Percentiles rank a stretch among this genome's conserved stretches.
phyloP scores from a whole-genome alignment of 2,113 vertebrate species.

The Panthera leo region DNA sequence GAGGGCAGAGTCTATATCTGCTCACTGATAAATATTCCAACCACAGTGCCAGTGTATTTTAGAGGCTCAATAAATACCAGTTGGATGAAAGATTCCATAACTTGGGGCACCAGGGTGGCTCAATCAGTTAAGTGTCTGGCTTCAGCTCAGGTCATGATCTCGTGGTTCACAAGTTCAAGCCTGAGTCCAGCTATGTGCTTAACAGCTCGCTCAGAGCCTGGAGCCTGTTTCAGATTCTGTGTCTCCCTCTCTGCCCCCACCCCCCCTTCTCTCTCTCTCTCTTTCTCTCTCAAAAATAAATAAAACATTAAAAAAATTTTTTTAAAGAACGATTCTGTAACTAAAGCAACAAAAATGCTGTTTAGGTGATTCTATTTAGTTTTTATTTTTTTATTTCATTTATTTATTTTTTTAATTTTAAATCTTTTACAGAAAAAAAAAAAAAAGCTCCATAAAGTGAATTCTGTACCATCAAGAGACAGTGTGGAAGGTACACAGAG shows the following conservation, averaged over 20 bases:
- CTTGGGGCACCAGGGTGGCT: too few species aligned
- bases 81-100: not conserved
- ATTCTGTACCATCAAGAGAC: too few species aligned
- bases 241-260: too few species aligned
- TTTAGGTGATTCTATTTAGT: not conserved
- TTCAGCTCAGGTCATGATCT: too few species aligned
- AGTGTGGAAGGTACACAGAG: not conserved
- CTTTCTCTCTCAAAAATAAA: too few species aligned
- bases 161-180: too few species aligned
- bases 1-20: not conserved
- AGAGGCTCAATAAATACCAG: not conserved
- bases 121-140: too few species aligned
- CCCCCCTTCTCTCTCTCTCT: too few species aligned
- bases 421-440: not conserved
- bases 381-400: not conserved
- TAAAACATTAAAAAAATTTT: too few species aligned
- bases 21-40: not conserved
- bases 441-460: not conserved
- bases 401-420: not conserved
- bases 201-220: too few species aligned
- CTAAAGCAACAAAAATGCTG: not conserved
- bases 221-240: too few species aligned
- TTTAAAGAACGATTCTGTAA: not conserved
- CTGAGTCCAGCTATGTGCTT: too few species aligned
- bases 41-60: not conserved